phyloP scores from a whole-genome alignment of 1,140 invertebrate genomes.

The Apis florea region DNA sequence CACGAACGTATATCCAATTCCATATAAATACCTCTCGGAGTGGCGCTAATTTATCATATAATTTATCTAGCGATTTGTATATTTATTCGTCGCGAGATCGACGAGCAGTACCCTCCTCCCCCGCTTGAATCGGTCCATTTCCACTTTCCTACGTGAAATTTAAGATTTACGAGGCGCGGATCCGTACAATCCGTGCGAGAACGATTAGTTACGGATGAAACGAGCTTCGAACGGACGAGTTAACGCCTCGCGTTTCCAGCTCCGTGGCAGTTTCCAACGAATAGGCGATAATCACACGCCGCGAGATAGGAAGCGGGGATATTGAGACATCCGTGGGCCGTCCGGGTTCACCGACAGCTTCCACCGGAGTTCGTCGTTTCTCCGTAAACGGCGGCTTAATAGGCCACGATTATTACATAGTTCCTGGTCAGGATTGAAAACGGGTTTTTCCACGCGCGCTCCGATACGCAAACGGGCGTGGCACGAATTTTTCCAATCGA shows the following conservation, averaged over 20 bases:
- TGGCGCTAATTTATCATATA: constrained; percentile 54
- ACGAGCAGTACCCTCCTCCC: too few relatives aligned
- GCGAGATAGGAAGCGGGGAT: constrained; percentile 3
- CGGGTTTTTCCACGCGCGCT: constrained; percentile 19
- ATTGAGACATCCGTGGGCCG: constrained; percentile 34
- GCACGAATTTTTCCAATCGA: constrained; percentile 11
- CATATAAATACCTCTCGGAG: constrained; percentile 46
- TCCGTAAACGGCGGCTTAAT: constrained; percentile 20
- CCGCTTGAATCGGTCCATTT: not conserved
- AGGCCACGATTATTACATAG: constrained; percentile 16
- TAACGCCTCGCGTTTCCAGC: too few relatives aligned
- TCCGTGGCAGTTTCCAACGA: constrained; percentile 33
- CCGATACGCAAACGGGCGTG: not conserved
- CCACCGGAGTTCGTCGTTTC: not conserved
- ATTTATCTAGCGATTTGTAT: too few relatives aligned
- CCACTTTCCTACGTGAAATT: not conserved
- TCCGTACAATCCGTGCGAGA: not conserved
- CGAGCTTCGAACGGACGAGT: constrained; percentile 12
- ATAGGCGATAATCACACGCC: constrained; percentile 39
- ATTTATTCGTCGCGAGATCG: too few relatives aligned
- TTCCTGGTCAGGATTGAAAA: constrained; percentile 2
- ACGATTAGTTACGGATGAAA: not conserved
- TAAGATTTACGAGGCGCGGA: not conserved
- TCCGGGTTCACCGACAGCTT: not conserved
- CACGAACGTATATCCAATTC: constrained; percentile 31